Evolutionary conservation across 2,113 vertebrate genomes (phyloP).

Genomic region (Myiopsitta monachus): DNA sequence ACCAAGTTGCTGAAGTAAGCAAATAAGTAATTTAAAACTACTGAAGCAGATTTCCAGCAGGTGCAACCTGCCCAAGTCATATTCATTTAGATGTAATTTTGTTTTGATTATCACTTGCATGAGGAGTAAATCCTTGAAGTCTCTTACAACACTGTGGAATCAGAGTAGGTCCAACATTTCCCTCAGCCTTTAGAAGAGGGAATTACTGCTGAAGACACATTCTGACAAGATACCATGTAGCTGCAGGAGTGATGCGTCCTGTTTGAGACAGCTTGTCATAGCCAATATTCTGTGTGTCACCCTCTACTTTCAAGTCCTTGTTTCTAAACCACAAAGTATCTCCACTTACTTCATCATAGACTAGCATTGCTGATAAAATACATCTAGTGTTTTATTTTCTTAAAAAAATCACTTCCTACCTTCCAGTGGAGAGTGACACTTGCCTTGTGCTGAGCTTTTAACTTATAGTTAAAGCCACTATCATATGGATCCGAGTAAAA

Average conservation of each 20-base stretch:
- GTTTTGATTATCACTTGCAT: not conserved
- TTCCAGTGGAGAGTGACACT: not conserved
- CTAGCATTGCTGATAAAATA: not conserved
- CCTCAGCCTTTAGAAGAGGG: not conserved
- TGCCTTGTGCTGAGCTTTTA: not conserved
- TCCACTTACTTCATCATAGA: not conserved
- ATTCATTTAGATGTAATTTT: not conserved
- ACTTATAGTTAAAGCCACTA: not conserved
- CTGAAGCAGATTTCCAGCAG: not conserved
- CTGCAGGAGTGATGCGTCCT: not conserved
- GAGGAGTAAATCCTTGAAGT: not conserved
- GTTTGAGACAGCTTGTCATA: not conserved
- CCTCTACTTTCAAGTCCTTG: not conserved
- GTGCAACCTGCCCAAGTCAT: not conserved
- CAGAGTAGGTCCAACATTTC: not conserved
- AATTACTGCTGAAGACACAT: not conserved
- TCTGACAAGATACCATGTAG: not conserved
- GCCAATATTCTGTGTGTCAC: not conserved
- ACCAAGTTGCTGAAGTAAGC: not conserved
- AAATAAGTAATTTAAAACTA: not conserved
- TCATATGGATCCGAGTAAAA: not conserved
- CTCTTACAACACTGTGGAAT: not conserved
- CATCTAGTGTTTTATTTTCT: not conserved
- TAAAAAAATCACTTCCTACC: not conserved
- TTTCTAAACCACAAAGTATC: not conserved